Evolutionary conservation across 2,888 invertebrate species (phyloP).

Genomic region (Andrena dorsata): DNA sequence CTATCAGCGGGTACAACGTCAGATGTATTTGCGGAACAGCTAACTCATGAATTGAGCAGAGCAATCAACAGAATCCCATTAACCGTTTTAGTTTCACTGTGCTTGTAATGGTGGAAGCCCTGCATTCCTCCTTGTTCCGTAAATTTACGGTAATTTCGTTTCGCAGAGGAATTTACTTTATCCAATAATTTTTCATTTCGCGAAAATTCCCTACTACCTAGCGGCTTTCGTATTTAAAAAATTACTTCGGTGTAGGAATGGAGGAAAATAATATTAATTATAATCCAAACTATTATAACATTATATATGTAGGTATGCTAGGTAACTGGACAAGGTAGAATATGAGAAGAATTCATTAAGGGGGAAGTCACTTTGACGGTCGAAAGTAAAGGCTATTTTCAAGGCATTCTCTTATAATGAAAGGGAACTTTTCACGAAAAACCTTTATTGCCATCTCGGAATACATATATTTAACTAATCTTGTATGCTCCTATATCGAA

Average conservation of each 20-base stretch:
- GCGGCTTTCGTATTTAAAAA: background rate
- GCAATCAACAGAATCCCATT: slow-evolving; percentile 64
- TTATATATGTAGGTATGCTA: background rate
- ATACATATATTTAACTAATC: no score
- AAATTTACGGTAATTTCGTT: slow-evolving; percentile 56
- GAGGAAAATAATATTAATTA: background rate
- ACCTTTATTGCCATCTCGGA: no score
- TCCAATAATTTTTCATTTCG: slow-evolving; percentile 31
- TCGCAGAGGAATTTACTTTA: slow-evolving; percentile 27
- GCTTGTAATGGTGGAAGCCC: slow-evolving; percentile 39
- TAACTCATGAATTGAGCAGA: slow-evolving; percentile 66
- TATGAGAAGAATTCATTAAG: no score
- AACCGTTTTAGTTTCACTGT: slow-evolving; percentile 58
- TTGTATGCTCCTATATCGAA: no score
- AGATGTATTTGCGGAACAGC: slow-evolving; percentile 49
- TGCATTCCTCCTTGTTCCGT: slow-evolving; percentile 56
- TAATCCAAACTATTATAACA: background rate
- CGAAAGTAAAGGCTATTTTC: no score
- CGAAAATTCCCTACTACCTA: background rate
- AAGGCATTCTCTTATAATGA: no score
- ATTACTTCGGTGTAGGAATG: background rate
- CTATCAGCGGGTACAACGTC: slow-evolving; percentile 53
- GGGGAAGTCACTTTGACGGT: no score
- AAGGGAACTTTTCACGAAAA: no score
- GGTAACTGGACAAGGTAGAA: background rate